Base-by-base conservation (phyloP, 2,888 invertebrate species). In the Malthinus seriepunctatus region DNA sequence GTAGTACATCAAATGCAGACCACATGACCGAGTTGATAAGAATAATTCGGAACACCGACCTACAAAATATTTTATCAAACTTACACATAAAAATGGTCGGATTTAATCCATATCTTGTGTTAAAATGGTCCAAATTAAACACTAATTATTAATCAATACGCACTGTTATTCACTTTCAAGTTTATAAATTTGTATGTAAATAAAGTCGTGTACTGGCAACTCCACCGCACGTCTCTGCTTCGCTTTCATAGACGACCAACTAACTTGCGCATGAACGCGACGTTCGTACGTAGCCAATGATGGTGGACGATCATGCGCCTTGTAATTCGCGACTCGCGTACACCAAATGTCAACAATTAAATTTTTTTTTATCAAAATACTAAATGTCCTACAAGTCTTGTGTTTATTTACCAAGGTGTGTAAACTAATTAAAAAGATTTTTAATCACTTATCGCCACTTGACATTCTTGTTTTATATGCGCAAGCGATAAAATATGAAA, bases 261-360 rank as follows among this genome's bases (percentile, higher is more conserved):
- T 67, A 74, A 71, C 74, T 76, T 77, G 79, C 73, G 77, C 78
- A 79, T 78, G 82, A 81, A 81, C 81, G 79, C 75, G 78, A 80
- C 67, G 77, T 80, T 75, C 72, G 39, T 64, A 63, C 59, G 56
- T 51, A 61, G 47, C 56, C 48, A 62, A 73, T 65, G 70, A 73
- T 74, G 73, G 74, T 68, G 70, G 71, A 68, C 68, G 65, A 60
- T 68, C 72, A 56, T 67, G 74, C 75, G 75, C 68, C 45, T 9
- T 55, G 39, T 7, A 56, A 49, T 32, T 32, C 49, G 42, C 37
- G 46, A 55, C 53, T 51, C 56, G 60, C 55, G 46, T 42, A 44
- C 50, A 60, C 60, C 62, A 64, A 64, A 63, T 62, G 63, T 66
- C 64, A 66, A 66, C 66, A 64, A 51, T 15, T n/a, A 37, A 44